A percentile compares a stretch with the other conserved stretches of the same genome.
phyloP scores from a whole-genome alignment of 2,888 invertebrate genomes.

The Acanthopleura granulata region DNA sequence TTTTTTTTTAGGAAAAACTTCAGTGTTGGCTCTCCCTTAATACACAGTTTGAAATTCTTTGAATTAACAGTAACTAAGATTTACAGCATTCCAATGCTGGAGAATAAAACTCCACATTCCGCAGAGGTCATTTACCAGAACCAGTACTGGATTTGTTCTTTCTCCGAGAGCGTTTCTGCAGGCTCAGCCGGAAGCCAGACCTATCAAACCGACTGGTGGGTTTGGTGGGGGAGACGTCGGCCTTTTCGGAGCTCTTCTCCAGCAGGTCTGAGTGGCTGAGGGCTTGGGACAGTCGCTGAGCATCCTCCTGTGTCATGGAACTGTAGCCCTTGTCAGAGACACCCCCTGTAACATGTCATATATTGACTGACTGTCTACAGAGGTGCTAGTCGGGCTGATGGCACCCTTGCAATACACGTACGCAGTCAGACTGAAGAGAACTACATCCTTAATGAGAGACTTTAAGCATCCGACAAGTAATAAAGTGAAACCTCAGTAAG shows the following conservation, averaged over 20 bases:
- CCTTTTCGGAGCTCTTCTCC: constrained; percentile 21
- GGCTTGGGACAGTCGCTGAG: constrained; percentile 46
- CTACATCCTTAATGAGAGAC: too few species aligned
- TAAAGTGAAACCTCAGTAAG: too few species aligned
- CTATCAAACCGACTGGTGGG: background rate
- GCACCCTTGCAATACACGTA: background rate
- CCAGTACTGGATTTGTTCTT: background rate
- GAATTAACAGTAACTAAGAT: too few species aligned
- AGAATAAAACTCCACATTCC: too few species aligned
- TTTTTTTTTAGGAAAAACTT: too few species aligned
- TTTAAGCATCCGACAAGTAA: too few species aligned
- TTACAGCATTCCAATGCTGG: too few species aligned
- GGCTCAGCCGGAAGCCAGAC: background rate
- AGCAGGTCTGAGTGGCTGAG: constrained; percentile 19
- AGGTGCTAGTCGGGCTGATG: constrained; percentile 27
- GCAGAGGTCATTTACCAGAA: too few species aligned
- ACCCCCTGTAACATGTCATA: constrained; percentile 57
- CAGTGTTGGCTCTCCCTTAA: too few species aligned
- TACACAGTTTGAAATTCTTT: too few species aligned
- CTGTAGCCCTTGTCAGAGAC: constrained; percentile 72
- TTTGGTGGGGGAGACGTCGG: constrained; percentile 9
- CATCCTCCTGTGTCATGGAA: constrained; percentile 71
- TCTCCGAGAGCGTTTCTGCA: background rate
- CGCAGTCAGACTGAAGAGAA: too few species aligned
- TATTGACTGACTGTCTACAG: too few species aligned